These are phyloP conservation scores for Barypeithes pellucidus DNA, from an alignment of 2,888 invertebrate genomes.

Conservation along the genomic window DNA sequence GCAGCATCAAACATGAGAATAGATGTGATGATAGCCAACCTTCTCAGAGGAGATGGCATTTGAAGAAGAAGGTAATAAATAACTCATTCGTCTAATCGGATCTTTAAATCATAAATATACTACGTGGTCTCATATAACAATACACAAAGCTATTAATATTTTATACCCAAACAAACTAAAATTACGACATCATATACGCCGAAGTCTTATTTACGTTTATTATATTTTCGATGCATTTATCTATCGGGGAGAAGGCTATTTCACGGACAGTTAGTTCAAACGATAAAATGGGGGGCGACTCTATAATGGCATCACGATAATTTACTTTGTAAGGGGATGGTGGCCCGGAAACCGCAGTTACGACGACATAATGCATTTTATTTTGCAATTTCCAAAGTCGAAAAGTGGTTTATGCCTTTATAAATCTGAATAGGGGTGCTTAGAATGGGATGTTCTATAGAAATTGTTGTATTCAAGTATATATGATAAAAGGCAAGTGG, in stretches of 20 bases:
- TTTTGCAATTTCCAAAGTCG: constrained; percentile 41
- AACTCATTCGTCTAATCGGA: too few species aligned
- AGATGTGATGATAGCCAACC: too few species aligned
- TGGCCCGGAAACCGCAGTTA: constrained; percentile 26
- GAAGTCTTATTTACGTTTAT: constrained; percentile 4
- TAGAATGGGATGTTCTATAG: background rate
- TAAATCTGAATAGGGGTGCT: constrained; percentile 16
- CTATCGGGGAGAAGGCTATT: constrained; percentile 30
- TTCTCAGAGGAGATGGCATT: too few species aligned
- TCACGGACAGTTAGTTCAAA: constrained; percentile 41
- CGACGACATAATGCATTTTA: constrained; percentile 42
- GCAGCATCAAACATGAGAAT: too few species aligned
- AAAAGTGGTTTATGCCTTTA: constrained; percentile 41
- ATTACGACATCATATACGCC: constrained; percentile 2
- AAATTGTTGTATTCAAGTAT: background rate
- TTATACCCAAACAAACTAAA: background rate
- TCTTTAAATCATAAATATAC: too few species aligned
- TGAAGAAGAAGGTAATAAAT: too few species aligned
- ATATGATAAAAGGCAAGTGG: too few species aligned
- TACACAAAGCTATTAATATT: background rate
- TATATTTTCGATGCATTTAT: constrained; percentile 25
- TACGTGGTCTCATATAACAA: too few species aligned
- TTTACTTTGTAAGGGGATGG: constrained; percentile 35
- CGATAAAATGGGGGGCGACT: constrained; percentile 34
- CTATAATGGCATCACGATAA: constrained; percentile 45